A percentile compares a stretch with the other conserved stretches of the same genome.
Conservation (phyloP, 2,797 vertebrate species). For the Lagorchestes hirsutus region DNA sequence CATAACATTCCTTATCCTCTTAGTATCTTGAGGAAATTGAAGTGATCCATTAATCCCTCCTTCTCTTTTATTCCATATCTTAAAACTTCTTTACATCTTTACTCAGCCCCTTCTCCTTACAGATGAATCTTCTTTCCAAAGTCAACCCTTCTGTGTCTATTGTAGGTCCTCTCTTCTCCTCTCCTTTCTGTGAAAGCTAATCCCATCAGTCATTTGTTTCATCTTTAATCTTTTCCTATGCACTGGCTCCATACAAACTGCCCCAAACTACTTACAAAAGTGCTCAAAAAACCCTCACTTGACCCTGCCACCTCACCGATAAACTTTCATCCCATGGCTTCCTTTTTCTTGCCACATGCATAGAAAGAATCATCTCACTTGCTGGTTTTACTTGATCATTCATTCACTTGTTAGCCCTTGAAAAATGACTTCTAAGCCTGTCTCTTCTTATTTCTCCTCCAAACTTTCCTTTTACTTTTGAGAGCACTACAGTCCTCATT, state of each 20-base stretch:
- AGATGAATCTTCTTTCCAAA: not conserved
- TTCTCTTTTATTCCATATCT: not conserved
- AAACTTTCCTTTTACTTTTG: not conserved
- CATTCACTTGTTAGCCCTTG: too few species aligned
- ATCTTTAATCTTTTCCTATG: not conserved
- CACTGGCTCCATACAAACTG: not conserved
- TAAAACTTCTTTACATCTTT: not conserved
- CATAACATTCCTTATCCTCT: not conserved
- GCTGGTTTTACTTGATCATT: not conserved
- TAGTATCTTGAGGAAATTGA: not conserved
- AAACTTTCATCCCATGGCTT: not conserved
- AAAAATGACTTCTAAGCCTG: too few species aligned
- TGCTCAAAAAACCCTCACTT: not conserved
- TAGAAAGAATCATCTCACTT: too few species aligned
- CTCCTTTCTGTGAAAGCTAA: not conserved
- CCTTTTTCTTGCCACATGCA: not conserved
- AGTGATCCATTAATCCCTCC: not conserved
- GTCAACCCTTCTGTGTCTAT: not conserved
- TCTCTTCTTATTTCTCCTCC: too few species aligned
- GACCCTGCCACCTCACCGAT: not conserved
- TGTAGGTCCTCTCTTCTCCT: not conserved
- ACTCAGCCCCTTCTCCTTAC: not conserved
- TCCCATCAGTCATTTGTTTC: not conserved
- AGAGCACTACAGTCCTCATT: not conserved
- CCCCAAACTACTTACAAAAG: not conserved